Evolutionary conservation across 2,888 invertebrate species (phyloP).

Genomic region (Nebria salina): DNA sequence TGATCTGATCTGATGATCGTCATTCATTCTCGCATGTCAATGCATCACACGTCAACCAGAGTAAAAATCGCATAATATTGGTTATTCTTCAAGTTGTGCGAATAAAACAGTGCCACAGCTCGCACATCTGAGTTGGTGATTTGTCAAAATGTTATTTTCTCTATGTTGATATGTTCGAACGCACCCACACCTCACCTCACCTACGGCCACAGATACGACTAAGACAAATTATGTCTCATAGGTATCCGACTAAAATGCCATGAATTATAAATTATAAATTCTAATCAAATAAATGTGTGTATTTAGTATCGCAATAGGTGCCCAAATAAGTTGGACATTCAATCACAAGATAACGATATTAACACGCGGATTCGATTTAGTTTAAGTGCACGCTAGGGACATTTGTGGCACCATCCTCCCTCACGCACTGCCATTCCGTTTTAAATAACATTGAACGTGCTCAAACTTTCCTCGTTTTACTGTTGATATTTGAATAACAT

Average conservation of each 20-base stretch:
- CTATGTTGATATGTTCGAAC: not conserved
- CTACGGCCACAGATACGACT: constrained; percentile 8
- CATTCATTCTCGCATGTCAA: constrained; percentile 1
- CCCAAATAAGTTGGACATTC: no score
- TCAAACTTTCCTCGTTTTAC: no score
- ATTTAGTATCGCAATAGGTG: no score
- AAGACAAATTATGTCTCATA: constrained; percentile 8
- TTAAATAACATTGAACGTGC: no score
- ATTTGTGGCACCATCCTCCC: no score
- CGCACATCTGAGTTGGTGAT: not conserved
- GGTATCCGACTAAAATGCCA: not conserved
- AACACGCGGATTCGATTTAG: no score
- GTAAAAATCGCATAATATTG: not conserved
- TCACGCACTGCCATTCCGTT: no score
- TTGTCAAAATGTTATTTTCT: constrained; percentile 20
- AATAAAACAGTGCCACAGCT: not conserved
- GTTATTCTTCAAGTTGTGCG: not conserved
- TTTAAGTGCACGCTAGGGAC: no score
- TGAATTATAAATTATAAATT: not conserved
- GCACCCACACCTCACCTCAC: constrained; percentile 7
- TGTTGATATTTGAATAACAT: no score
- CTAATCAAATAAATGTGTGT: no score
- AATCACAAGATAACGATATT: no score
- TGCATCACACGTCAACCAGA: not conserved
- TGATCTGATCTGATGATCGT: not conserved